Evolutionary conservation across 2,113 vertebrate species (phyloP).

Genomic region (Motacilla alba): DNA sequence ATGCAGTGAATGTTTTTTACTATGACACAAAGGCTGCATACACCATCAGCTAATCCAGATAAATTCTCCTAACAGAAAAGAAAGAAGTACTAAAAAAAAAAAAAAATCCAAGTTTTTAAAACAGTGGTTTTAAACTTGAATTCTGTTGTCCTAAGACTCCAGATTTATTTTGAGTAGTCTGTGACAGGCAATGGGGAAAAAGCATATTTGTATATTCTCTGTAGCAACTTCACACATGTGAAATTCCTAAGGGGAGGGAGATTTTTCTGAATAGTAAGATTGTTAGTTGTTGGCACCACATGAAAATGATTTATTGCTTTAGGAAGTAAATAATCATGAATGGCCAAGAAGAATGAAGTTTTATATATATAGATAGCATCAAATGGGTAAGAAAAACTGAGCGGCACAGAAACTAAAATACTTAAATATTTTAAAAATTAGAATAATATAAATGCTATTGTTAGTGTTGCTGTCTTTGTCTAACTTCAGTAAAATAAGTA

Average conservation of each 20-base stretch:
- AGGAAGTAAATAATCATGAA: not conserved
- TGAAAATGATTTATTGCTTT: slow-evolving; percentile 12
- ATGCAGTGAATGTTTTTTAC: not conserved
- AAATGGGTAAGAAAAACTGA: not conserved
- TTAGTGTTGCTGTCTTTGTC: not conserved
- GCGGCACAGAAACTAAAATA: not conserved
- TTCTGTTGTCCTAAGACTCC: not conserved
- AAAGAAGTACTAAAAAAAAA: not conserved
- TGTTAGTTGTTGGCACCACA: not conserved
- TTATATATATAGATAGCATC: not conserved
- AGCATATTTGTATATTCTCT: not conserved
- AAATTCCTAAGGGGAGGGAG: not conserved
- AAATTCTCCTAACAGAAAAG: not conserved
- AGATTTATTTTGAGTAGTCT: not conserved
- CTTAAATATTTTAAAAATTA: not conserved
- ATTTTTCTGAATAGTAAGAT: not conserved
- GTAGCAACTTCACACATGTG: not conserved
- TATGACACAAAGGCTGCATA: not conserved
- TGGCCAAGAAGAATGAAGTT: not conserved
- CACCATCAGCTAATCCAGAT: not conserved
- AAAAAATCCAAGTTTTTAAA: not conserved
- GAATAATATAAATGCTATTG: not conserved
- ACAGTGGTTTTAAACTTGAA: not conserved
- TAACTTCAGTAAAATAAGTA: not conserved
- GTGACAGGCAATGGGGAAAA: not conserved